Base-by-base conservation (phyloP, 2,888 invertebrate genomes). In the Ecdyonurus torrentis region DNA sequence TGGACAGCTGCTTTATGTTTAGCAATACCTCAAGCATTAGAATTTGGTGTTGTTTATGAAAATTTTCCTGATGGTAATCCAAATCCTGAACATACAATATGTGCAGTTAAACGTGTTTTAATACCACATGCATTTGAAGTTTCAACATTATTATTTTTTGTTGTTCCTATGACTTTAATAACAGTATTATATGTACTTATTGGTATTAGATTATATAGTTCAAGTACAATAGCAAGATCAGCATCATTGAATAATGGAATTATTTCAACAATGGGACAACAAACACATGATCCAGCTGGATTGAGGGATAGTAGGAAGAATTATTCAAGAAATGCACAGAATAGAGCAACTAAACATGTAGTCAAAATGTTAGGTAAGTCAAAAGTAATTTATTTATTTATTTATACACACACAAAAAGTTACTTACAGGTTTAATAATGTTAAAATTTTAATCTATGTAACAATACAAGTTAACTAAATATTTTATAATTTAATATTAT, bases 1-100 rank as follows among this genome's bases (percentile, higher is more conserved):
- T 96, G 95, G 95, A 71, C 89, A 61, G 76, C 85, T 1, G 86
- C 92, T 0, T 74, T 91, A 67, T 78, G 83, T 65, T 75, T 87
- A 69, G 90, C 89, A 0, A 75, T 87, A 58, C 89, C 89, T 0
- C 87, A 87, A 71, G 89, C 83, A 0, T 69, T 79, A 23, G 79
- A 79, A 58, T 76, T 78, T 58, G 77, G 77, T 0, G 72, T 80
- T 0, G 70, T 75, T 58, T 67, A 70, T 20, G 71, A 72, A 1
- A 68, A 69, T 10, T 60, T 20, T 22, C 58, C 70, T 78, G 69
- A 75, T 76, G 69, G 63, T 66, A 70, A n/a, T 55, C 25, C 23
- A 1, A 10, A 58, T 1, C 63, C 64, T 52, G 66, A 64, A n/a
- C 20, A 53, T 7, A 59, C 71, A 63, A 70, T 79, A 75, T 82